These are phyloP conservation scores for Strigamia crassipes DNA, from an alignment of 2,888 invertebrate species.

Conservation along the genomic window DNA sequence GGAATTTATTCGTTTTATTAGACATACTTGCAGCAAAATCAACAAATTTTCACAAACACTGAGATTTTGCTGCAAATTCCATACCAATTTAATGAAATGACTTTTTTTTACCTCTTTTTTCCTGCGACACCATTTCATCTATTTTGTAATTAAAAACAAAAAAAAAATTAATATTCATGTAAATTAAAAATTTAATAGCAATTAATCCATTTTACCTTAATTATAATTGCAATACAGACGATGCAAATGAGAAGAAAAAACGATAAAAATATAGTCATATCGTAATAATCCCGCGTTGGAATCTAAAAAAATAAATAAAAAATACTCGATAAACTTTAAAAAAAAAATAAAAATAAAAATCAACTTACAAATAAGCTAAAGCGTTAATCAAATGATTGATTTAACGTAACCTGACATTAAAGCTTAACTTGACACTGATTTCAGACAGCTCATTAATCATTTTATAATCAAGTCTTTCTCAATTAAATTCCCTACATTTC, in stretches of 20 bases:
- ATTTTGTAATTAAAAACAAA: background rate
- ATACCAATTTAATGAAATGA: background rate
- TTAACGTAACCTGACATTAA: background rate
- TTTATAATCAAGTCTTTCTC: background rate
- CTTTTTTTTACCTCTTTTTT: slow-evolving; percentile 38
- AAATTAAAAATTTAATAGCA: background rate
- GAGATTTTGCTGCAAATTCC: background rate
- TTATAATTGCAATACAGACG: slow-evolving; percentile 48
- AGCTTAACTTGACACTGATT: background rate
- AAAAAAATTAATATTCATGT: background rate
- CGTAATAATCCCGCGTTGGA: slow-evolving; percentile 48
- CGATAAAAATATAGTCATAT: slow-evolving; percentile 49
- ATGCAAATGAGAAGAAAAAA: slow-evolving; percentile 49
- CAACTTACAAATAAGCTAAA: background rate
- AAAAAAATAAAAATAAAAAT: background rate
- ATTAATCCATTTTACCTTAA: slow-evolving; percentile 44
- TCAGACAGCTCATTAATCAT: slow-evolving; percentile 10
- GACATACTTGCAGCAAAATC: background rate
- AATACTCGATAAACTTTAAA: background rate
- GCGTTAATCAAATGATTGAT: background rate
- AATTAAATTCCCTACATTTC: background rate
- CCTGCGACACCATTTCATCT: slow-evolving; percentile 47
- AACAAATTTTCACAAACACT: background rate
- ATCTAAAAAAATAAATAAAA: slow-evolving; percentile 36
- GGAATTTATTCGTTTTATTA: background rate